phyloP scores from a whole-genome alignment of 35 echinoderm and acorn worm species.

The Patiria miniata region DNA sequence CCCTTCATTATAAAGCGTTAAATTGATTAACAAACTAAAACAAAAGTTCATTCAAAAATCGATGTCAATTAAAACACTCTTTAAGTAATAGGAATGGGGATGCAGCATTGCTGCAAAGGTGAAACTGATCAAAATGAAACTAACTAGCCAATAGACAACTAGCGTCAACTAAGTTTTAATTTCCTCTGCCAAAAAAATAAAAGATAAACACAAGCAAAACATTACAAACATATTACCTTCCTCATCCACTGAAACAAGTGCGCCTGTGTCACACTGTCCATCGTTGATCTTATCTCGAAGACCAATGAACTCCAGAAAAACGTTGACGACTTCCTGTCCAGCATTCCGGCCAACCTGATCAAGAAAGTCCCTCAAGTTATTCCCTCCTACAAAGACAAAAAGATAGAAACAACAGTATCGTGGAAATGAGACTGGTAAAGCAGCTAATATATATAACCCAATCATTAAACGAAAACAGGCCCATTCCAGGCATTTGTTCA shows the following conservation, averaged over 20 bases:
- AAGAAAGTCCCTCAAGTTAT: background rate
- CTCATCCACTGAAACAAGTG: background rate
- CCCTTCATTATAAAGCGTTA: background rate
- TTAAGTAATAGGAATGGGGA: too few species aligned
- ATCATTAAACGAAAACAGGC: background rate
- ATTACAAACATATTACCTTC: background rate
- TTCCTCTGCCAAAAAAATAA: too few species aligned
- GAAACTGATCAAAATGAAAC: background rate
- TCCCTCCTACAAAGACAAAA: background rate
- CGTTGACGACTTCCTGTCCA: background rate
- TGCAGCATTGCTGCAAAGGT: too few species aligned
- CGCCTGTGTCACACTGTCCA: background rate
- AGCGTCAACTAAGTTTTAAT: too few species aligned
- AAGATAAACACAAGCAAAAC: background rate
- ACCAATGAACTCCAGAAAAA: conserved; percentile 25
- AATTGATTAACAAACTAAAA: too few species aligned
- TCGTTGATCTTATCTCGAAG: background rate
- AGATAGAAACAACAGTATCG: background rate
- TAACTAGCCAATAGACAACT: too few species aligned
- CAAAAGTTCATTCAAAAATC: too few species aligned
- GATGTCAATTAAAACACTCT: too few species aligned
- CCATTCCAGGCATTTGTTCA: background rate
- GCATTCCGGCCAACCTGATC: background rate
- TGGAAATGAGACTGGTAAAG: background rate
- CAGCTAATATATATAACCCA: background rate